Evolutionary conservation across 1,140 invertebrate species (phyloP).

Genomic region (Drosophila navojoa): DNA sequence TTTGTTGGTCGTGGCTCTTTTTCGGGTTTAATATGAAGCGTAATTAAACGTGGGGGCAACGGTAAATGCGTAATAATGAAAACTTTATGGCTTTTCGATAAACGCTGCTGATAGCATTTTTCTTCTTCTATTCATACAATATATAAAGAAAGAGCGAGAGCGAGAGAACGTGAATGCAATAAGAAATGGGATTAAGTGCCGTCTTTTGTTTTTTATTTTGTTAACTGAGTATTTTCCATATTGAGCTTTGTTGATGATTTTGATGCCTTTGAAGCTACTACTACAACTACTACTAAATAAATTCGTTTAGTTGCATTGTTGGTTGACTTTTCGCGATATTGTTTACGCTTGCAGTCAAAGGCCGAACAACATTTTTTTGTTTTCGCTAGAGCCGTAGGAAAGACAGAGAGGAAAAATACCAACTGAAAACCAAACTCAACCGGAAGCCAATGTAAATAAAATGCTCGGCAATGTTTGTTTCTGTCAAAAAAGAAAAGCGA

Average conservation of each 20-base stretch:
- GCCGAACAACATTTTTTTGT: constrained; percentile 67
- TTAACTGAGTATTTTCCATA: constrained; percentile 2
- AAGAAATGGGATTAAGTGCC: constrained; percentile 17
- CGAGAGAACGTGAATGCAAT: constrained; percentile 52
- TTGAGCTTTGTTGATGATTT: constrained; percentile 20
- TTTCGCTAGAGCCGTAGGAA: constrained; percentile 62
- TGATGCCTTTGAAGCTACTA: constrained; percentile 34
- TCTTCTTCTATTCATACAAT: constrained; percentile 11
- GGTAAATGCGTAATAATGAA: constrained; percentile 77
- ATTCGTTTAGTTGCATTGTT: constrained; percentile 36
- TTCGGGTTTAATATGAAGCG: constrained; percentile 66
- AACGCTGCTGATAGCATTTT: constrained; percentile 49
- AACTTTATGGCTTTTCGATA: constrained; percentile 80
- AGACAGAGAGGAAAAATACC: background rate
- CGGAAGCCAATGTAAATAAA: constrained; percentile 82
- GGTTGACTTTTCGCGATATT: constrained; percentile 43
- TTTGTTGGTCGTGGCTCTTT: constrained; percentile 25
- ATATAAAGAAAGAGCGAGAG: constrained; percentile 11
- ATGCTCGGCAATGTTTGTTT: constrained; percentile 74
- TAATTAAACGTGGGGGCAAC: constrained; percentile 72
- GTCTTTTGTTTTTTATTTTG: constrained; percentile 18
- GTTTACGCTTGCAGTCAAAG: constrained; percentile 39
- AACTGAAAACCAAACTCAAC: constrained; percentile 67
- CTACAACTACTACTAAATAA: constrained; percentile 29
- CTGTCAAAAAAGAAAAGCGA: constrained; percentile 71